Conservation (phyloP, 1,140 invertebrate species). For the Periplaneta americana region DNA sequence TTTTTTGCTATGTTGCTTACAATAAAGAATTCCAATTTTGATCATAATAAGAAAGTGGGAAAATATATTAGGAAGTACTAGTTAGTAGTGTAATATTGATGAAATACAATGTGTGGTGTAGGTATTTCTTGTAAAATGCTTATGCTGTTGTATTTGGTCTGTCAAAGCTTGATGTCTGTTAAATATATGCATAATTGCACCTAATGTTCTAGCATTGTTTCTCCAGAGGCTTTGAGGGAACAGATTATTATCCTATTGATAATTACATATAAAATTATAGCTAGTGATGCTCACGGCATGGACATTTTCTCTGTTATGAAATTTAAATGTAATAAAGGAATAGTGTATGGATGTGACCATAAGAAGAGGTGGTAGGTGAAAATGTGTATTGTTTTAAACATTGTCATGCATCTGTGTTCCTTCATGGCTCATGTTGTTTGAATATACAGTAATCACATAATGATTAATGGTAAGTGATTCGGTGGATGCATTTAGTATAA, state of each 20-base stretch:
- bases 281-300: too few species aligned
- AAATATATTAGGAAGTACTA: constrained; percentile 1
- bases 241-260: not conserved
- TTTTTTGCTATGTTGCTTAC: not conserved
- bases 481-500: not conserved
- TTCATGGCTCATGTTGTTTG: not conserved
- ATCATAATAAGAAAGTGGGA: not conserved
- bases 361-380: not conserved
- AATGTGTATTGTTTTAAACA: not conserved
- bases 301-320: not conserved
- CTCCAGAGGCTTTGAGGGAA: not conserved
- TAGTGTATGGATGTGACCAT: constrained; percentile 4
- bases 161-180: constrained; percentile 3
- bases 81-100: not conserved
- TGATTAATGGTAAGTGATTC: not conserved
- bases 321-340: not conserved
- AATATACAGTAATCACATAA: not conserved
- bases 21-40: not conserved
- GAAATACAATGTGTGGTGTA: constrained; percentile 6
- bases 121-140: not conserved
- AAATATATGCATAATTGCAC: not conserved
- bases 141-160: constrained; percentile 9
- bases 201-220: not conserved
- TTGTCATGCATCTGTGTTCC: not conserved
- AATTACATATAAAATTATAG: not conserved